A percentile compares a stretch with the other conserved stretches of the same genome.
phyloP scores from a whole-genome alignment of 2,888 invertebrate species.

The Oligia strigilis region DNA sequence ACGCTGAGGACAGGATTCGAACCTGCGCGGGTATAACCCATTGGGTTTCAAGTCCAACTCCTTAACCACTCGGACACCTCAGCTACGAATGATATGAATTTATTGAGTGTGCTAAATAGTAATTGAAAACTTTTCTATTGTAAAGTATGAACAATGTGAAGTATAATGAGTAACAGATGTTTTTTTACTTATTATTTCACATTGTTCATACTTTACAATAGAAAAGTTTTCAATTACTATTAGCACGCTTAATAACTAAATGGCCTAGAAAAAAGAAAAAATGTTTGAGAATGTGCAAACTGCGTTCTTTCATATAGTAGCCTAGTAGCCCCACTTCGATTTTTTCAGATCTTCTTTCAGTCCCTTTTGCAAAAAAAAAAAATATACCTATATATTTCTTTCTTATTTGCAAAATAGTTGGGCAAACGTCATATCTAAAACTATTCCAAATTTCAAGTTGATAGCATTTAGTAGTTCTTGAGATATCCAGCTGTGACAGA shows the following conservation, averaged over 20 bases:
- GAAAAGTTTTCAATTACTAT: not conserved
- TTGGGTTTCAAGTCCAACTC: constrained; percentile 91
- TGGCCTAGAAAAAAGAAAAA: too few relatives aligned
- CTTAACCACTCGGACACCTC: constrained; percentile 91
- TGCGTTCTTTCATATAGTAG: too few relatives aligned
- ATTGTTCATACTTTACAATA: not conserved
- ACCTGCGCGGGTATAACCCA: constrained; percentile 78
- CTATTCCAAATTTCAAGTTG: too few relatives aligned
- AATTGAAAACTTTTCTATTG: not conserved
- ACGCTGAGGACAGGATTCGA: constrained; percentile 26
- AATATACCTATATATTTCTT: too few relatives aligned
- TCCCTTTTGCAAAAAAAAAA: too few relatives aligned
- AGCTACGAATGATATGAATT: constrained; percentile 70
- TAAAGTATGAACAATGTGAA: not conserved
- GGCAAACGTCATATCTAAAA: too few relatives aligned
- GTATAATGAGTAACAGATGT: constrained; percentile 1
- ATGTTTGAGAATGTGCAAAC: too few relatives aligned
- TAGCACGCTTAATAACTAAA: not conserved
- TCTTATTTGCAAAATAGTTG: too few relatives aligned
- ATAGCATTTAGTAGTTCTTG: too few relatives aligned
- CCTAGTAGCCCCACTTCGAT: too few relatives aligned
- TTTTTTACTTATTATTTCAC: not conserved
- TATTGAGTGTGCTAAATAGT: not conserved
- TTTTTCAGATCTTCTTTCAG: too few relatives aligned
- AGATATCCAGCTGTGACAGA: too few relatives aligned